phyloP scores from a whole-genome alignment of 1,140 invertebrate species.

The Pogonus chalceus region DNA sequence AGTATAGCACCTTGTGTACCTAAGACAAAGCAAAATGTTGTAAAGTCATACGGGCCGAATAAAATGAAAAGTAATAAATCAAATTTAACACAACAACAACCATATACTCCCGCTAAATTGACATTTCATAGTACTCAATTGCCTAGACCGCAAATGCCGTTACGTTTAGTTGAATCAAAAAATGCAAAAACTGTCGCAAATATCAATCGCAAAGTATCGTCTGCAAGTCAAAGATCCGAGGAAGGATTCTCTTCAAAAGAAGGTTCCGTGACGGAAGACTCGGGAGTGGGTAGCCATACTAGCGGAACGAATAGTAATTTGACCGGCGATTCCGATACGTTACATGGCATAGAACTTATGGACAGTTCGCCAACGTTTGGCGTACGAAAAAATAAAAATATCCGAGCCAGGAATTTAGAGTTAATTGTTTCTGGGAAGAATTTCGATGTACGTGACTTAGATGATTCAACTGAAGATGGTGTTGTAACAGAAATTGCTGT shows the following conservation, averaged over 20 bases:
- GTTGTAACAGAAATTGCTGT: slow-evolving; percentile 47
- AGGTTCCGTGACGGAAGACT: slow-evolving; percentile 45
- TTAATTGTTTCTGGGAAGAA: slow-evolving; percentile 46
- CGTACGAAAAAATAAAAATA: slow-evolving; percentile 27
- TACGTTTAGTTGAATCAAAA: slow-evolving; percentile 53
- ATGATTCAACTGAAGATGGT: slow-evolving; percentile 40
- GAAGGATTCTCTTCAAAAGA: slow-evolving; percentile 38
- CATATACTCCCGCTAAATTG: slow-evolving; percentile 44
- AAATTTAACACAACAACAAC: slow-evolving; percentile 24
- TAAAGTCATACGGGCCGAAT: not conserved
- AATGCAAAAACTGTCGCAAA: slow-evolving; percentile 62
- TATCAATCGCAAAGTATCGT: slow-evolving; percentile 40
- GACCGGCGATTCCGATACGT: slow-evolving; percentile 19
- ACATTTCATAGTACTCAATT: slow-evolving; percentile 62
- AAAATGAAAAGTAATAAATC: slow-evolving; percentile 1
- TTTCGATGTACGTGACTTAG: slow-evolving; percentile 49
- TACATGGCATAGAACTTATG: slow-evolving; percentile 29
- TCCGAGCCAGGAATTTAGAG: slow-evolving; percentile 42
- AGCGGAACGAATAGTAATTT: slow-evolving; percentile 33
- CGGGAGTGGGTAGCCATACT: slow-evolving; percentile 48
- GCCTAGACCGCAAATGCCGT: slow-evolving; percentile 59
- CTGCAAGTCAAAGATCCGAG: slow-evolving; percentile 27
- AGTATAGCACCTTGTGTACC: not conserved
- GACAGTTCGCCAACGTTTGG: slow-evolving; percentile 31
- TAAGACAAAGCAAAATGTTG: not conserved